These are phyloP conservation scores for Aphidius ervi DNA, from an alignment of 1,140 invertebrate species.

Conservation along the genomic window DNA sequence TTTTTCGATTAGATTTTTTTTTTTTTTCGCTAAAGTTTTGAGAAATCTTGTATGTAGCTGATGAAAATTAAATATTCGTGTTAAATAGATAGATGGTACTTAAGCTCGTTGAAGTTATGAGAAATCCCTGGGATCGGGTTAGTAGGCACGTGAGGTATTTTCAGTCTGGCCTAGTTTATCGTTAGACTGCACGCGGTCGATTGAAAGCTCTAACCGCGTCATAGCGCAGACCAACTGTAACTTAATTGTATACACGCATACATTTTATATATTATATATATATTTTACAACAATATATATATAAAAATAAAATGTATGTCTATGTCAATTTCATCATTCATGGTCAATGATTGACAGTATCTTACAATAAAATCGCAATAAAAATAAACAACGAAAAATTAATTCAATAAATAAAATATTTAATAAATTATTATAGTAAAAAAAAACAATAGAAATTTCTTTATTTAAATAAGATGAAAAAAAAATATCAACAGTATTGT, in stretches of 20 bases:
- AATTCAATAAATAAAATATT: background rate
- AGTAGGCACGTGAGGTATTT: slow-evolving; percentile 23
- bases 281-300: background rate
- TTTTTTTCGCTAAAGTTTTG: no score
- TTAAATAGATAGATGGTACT: background rate
- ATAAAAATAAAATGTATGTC: background rate
- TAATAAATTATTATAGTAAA: slow-evolving; percentile 8
- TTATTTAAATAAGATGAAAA: slow-evolving; percentile 48
- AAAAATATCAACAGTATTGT: no score
- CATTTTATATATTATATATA: background rate
- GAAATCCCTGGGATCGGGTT: slow-evolving; percentile 18
- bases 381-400: background rate
- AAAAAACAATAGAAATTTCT: slow-evolving; percentile 40
- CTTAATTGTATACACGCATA: slow-evolving; percentile 17
- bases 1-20: no score
- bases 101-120: slow-evolving; percentile 6
- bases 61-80: background rate
- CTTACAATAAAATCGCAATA: background rate
- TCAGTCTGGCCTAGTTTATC: slow-evolving; percentile 25
- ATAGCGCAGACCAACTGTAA: slow-evolving; percentile 19
- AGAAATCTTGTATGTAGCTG: no score
- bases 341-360: slow-evolving; percentile 1
- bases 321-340: background rate
- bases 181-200: slow-evolving; percentile 22
- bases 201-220: slow-evolving; percentile 17